Conservation (phyloP, 2,113 vertebrate species). For the Gasterosteus aculeatus region DNA sequence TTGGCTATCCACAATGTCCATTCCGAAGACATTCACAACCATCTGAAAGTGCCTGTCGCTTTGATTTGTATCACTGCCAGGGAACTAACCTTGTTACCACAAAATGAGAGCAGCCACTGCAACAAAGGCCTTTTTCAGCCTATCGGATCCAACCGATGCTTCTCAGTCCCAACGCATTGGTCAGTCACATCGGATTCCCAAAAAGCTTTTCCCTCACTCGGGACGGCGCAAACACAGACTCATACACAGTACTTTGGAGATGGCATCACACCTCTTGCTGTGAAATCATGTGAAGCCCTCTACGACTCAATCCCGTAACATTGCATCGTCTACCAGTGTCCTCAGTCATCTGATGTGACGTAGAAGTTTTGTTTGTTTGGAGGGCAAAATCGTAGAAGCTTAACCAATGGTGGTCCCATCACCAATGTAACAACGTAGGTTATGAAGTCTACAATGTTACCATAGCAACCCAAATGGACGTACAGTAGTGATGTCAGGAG, state of each 20-base stretch:
- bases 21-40: background rate
- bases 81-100: background rate
- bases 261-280: background rate
- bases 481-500: background rate
- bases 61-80: background rate
- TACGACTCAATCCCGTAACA: background rate
- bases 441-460: background rate
- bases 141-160: background rate
- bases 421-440: background rate
- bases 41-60: background rate
- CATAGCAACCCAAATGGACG: background rate
- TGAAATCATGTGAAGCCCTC: background rate
- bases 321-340: background rate
- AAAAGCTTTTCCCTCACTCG: background rate
- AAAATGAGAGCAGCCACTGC: background rate
- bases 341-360: background rate
- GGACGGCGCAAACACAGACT: background rate
- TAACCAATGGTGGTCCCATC: background rate
- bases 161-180: background rate
- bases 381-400: background rate
- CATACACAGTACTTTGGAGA: background rate
- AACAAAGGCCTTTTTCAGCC: background rate
- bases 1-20: background rate
- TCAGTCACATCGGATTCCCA: background rate
- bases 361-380: background rate